Evolutionary conservation across 2,113 vertebrate species (phyloP), one percentile per base, ranked within the genome.

Genomic region (Tursiops truncatus): DNA sequence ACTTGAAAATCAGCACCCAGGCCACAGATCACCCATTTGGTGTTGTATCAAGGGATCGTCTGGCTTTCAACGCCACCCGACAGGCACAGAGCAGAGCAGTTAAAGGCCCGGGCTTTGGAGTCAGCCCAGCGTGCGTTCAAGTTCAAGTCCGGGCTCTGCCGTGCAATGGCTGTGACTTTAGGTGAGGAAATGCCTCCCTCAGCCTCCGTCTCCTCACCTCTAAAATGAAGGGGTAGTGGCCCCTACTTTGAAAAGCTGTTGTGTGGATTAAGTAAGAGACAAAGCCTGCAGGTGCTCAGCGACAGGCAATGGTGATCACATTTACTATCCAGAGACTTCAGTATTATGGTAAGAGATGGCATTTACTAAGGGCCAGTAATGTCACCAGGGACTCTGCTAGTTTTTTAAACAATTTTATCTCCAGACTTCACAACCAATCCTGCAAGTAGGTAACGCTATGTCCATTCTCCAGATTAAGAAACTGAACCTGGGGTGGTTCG

Each of bases 221-320:
- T 47, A 44, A 63, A 85, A 25, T 74, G 56, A 70, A 89, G 12
- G 9, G 31, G 23, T 9, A 3, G 67, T n/a, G 2, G 33, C 13
- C 15, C 17, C 38, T 15, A 36, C 47, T 15, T 65, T 26, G 26
- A 89, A 84, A 77, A 65, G 88, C 17, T 65, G 17, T 41, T 5
- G 2, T 89, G 2, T 17, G 5, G 73, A 76, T 56, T 68, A 41
- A 25, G 68, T 58, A n/a, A 38, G 68, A 94, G 70, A 50, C 2
- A 31, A 91, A 68, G 36, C 41, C 4, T 47, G 1, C 8, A 60
- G 25, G 50, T 25, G 50, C 56, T 21, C 13, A 77, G 56, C 0
- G 8, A 33, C 65, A 58, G 13, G 44, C 31, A 17, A 6, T 7
- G 5, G 5, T 1, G 31, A 21, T 3, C 3, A 18, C 2, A 14